These are phyloP conservation scores for Stomatorhinus walkeri DNA, from an alignment of 2,797 vertebrate species.

Conservation along the genomic window DNA sequence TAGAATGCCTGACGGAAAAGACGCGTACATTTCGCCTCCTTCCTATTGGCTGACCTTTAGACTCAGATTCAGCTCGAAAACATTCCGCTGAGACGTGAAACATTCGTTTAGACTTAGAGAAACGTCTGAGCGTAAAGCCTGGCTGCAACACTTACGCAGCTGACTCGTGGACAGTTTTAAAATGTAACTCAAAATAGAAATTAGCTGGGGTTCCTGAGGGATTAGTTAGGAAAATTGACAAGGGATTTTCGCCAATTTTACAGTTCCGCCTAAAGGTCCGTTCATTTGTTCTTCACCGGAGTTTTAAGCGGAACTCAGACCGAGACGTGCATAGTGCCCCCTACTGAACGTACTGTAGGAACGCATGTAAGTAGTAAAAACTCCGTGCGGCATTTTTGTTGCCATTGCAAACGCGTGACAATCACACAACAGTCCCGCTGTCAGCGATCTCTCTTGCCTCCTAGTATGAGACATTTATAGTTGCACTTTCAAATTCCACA, in stretches of 20 bases:
- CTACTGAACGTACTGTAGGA: neutral
- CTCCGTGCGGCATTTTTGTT: neutral
- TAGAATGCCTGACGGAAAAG: constrained; percentile 28
- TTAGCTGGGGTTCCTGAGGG: neutral
- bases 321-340: neutral
- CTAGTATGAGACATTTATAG: neutral
- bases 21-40: neutral
- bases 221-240: neutral
- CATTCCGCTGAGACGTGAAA: neutral
- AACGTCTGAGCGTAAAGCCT: neutral
- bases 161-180: neutral
- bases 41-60: neutral
- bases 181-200: neutral
- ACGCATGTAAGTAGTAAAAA: neutral
- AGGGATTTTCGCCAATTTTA: neutral
- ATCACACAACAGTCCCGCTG: neutral
- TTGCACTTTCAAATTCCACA: neutral
- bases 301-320: neutral
- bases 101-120: neutral
- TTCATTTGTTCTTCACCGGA: neutral
- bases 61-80: neutral
- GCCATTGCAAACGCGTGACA: neutral
- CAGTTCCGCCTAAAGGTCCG: neutral
- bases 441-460: neutral
- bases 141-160: neutral